phyloP scores from a whole-genome alignment of 1,140 invertebrate species.

The Drosophila nikananu region DNA sequence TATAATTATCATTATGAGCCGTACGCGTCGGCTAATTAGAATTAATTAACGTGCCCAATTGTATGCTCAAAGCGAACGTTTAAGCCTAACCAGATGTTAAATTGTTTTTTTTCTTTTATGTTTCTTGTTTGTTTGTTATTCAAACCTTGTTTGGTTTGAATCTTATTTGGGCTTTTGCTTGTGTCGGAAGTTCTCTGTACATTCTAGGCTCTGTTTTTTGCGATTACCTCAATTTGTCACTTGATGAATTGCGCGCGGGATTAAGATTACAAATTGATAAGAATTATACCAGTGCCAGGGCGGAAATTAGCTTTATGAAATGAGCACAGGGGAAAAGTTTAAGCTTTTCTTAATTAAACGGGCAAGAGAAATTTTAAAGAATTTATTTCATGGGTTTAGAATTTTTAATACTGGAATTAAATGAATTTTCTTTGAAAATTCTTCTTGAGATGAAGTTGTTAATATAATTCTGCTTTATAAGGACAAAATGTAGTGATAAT shows the following conservation, averaged over 20 bases:
- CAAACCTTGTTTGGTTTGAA: slow-evolving; percentile 24
- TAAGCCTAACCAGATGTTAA: slow-evolving; percentile 67
- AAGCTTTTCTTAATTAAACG: neutral
- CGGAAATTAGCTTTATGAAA: slow-evolving; percentile 28
- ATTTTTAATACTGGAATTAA: too few species aligned
- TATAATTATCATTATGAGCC: slow-evolving; percentile 46
- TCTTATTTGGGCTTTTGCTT: slow-evolving; percentile 45
- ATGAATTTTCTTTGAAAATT: too few species aligned
- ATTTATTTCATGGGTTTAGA: too few species aligned
- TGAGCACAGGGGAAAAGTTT: neutral
- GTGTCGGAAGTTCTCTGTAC: slow-evolving; percentile 12
- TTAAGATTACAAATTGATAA: slow-evolving; percentile 57
- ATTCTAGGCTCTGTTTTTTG: slow-evolving; percentile 3
- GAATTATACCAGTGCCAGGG: slow-evolving; percentile 20
- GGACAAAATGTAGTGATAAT: too few species aligned
- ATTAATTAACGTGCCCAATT: slow-evolving; percentile 66
- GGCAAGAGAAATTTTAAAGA: neutral
- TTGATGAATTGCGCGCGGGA: slow-evolving; percentile 31
- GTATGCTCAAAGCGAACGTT: slow-evolving; percentile 20
- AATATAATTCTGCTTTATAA: too few species aligned
- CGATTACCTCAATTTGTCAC: slow-evolving; percentile 33
- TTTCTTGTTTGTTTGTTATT: neutral
- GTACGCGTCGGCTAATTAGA: slow-evolving; percentile 64
- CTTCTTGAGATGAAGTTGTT: neutral
- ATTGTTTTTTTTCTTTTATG: slow-evolving; percentile 24